Percentiles rank a stretch among this genome's conserved stretches.
phyloP scores from a whole-genome alignment of 2,797 vertebrate species.

The Sebastiscus albofasciatus region DNA sequence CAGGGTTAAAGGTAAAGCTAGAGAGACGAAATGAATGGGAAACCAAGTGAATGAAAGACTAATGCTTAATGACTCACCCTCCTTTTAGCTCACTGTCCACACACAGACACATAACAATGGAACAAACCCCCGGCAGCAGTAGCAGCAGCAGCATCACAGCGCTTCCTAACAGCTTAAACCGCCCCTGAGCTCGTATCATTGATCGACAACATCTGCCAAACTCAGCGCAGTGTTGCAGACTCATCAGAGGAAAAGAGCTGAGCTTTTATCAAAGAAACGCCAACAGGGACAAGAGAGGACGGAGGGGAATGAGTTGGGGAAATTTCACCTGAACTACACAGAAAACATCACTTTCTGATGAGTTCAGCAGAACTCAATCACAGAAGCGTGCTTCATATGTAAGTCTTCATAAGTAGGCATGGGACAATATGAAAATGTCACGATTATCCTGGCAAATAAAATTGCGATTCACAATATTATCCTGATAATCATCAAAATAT shows the following conservation, averaged over 20 bases:
- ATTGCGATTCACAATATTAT: too few relatives aligned
- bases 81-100: not conserved
- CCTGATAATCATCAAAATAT: too few relatives aligned
- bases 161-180: conserved; percentile 7
- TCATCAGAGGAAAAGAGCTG: conserved; percentile 25
- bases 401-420: not conserved
- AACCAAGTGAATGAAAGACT: conserved; percentile 5
- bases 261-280: conserved; percentile 28
- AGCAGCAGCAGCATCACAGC: not conserved
- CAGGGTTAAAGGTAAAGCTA: not conserved
- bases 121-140: not conserved
- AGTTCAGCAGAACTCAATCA: not conserved
- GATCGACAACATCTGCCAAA: conserved; percentile 23
- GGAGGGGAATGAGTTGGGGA: not conserved
- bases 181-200: conserved; percentile 2
- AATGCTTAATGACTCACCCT: not conserved
- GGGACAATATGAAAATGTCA: too few relatives aligned
- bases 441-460: too few relatives aligned
- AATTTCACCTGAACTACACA: not conserved
- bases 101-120: not conserved
- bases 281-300: not conserved
- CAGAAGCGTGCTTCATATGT: not conserved
- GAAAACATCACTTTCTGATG: not conserved
- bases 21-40: not conserved
- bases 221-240: conserved; percentile 2